Evolutionary conservation across 1,140 invertebrate species (phyloP), one percentile per base, ranked within the genome.

Genomic region (Drosophila ambigua): DNA sequence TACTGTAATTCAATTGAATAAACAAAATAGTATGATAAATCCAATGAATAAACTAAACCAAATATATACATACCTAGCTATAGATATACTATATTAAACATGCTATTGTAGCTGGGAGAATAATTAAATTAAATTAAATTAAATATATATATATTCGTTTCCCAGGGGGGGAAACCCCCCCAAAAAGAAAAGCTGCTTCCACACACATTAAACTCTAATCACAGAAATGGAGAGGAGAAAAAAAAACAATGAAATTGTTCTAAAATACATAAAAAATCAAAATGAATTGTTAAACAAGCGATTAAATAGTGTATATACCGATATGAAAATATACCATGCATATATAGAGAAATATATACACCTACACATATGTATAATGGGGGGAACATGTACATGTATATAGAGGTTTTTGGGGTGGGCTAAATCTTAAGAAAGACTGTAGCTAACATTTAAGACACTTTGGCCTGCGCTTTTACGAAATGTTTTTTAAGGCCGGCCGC

Each of bases 381-480:
- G 16, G 51, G 51, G 46, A 0, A 39, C 35, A 31, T 76, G 72
- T 72, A 72, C 60, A 78, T 13, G 1, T 4, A 39, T 39, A 39
- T 11, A 39, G 9, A 39, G 35, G 11, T 39, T 39, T 39, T 39
- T 13, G 46, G 39, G 64, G 15, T 63, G 55, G 77, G 57, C 78
- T 7, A 13, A 4, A 79, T 72, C 66, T 82, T 87, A 87, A 87
- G 82, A 87, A 87, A 87, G 82, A 87, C 82, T 87, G 83, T 87
- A 87, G 82, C 50, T 87, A 87, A 54, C 11, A 63, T 53, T 55
- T 87, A 85, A 87, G 77, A 87, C 73, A 81, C 68, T 66, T 69
- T 73, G 65, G 77, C 82, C 69, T 61, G 61, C 60, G 72, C 71
- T 74, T 65, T 44, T 74, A 74, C 52, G 26, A 57, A 43, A 43